These are phyloP conservation scores for Leptoteleia sp. DNA, from an alignment of 1,140 invertebrate genomes.

Conservation along the genomic window DNA sequence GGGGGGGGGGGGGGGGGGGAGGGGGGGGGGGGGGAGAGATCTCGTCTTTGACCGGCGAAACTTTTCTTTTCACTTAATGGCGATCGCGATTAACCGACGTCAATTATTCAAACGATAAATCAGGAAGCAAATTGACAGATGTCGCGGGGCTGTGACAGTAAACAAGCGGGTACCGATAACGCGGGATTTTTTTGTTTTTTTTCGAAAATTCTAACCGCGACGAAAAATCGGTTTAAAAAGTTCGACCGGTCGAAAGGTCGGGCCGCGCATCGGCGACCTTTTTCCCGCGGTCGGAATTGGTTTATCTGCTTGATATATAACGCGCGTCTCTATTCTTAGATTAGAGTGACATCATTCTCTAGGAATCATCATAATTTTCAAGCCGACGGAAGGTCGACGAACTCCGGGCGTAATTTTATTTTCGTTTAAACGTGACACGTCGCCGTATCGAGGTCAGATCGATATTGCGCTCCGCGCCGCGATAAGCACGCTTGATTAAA, in stretches of 20 bases:
- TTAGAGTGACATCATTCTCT: constrained; percentile 51
- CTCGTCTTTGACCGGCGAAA: no score
- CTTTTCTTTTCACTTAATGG: no score
- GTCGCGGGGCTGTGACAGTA: no score
- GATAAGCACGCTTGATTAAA: constrained; percentile 52
- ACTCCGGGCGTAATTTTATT: constrained; percentile 62
- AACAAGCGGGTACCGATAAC: no score
- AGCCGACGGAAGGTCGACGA: constrained; percentile 48
- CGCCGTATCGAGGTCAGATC: constrained; percentile 65
- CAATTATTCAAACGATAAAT: constrained; percentile 14
- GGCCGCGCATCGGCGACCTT: constrained; percentile 5
- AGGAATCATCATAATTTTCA: constrained; percentile 59
- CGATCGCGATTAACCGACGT: constrained; percentile 1
- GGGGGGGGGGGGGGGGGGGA: no score
- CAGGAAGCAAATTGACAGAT: constrained; percentile 20
- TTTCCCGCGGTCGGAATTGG: constrained; percentile 20
- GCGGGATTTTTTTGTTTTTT: no score
- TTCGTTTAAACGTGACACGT: constrained; percentile 67
- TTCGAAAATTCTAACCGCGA: no score
- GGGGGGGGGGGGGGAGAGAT: no score
- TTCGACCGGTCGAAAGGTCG: constrained; percentile 28
- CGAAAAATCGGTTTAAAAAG: no score
- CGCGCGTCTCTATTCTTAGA: constrained; percentile 56
- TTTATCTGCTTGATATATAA: constrained; percentile 40
- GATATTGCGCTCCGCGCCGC: constrained; percentile 32